Percentiles rank a stretch among this genome's conserved stretches.
Conservation (phyloP, 1,140 invertebrate genomes). For the Macrobrachium nipponense region DNA sequence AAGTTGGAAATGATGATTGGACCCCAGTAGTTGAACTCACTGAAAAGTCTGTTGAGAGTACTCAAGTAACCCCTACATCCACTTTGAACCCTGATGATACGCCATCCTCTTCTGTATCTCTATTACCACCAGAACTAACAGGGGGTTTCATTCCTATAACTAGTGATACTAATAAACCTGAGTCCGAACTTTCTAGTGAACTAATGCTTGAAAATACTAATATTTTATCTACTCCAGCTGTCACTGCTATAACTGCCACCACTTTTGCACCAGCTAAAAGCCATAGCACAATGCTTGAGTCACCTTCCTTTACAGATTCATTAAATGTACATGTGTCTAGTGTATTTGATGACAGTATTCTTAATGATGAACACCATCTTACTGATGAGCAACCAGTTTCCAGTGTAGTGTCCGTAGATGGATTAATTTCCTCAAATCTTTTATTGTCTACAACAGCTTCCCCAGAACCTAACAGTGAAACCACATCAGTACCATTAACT, state of each 20-base stretch:
- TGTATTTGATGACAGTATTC: constrained; percentile 1
- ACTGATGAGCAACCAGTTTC: too few relatives aligned
- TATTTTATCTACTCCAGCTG: constrained; percentile 13
- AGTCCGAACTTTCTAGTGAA: constrained; percentile 5
- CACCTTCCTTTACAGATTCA: constrained; percentile 21
- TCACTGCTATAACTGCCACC: constrained; percentile 28
- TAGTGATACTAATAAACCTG: constrained; percentile 16
- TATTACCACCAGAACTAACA: constrained; percentile 31
- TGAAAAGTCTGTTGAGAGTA: constrained; percentile 14
- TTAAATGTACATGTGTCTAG: constrained; percentile 28
- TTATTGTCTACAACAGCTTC: background rate
- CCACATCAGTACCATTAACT: background rate
- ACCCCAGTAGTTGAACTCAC: constrained; percentile 41
- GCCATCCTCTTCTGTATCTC: background rate
- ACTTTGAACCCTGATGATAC: background rate
- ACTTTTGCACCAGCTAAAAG: constrained; percentile 36
- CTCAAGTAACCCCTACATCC: constrained; percentile 4
- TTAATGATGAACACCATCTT: too few relatives aligned
- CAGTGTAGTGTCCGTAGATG: too few relatives aligned
- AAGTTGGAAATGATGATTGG: constrained; percentile 38
- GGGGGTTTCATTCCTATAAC: constrained; percentile 47
- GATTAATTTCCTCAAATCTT: too few relatives aligned
- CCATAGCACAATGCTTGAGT: constrained; percentile 15
- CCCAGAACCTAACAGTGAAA: background rate
- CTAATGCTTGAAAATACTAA: constrained; percentile 37